Evolutionary conservation across 2,888 invertebrate species (phyloP).

Genomic region (Julus scandinavius): DNA sequence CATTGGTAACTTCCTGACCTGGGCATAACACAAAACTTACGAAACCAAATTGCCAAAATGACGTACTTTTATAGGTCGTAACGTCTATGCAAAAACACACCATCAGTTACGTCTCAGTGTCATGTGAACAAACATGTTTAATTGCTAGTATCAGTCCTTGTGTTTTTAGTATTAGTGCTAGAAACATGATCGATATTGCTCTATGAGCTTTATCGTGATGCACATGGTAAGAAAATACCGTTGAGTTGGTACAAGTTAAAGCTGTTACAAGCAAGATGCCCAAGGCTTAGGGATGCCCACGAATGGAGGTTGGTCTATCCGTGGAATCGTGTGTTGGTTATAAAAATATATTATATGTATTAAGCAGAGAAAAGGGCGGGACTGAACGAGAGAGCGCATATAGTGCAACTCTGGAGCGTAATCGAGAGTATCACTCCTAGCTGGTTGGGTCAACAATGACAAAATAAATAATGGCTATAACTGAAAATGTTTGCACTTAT

Average conservation of each 20-base stretch:
- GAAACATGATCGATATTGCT: neutral
- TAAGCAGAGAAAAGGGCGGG: constrained; percentile 31
- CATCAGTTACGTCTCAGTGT: no score
- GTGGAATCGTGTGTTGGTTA: constrained; percentile 22
- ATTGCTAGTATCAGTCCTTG: neutral
- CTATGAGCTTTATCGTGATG: neutral
- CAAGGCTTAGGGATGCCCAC: neutral
- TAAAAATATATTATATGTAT: constrained; percentile 42
- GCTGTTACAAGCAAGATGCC: neutral
- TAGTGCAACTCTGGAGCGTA: constrained; percentile 1
- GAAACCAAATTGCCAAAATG: neutral
- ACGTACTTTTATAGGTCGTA: no score
- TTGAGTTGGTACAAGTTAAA: neutral
- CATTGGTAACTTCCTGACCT: neutral
- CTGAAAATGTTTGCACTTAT: constrained; percentile 42
- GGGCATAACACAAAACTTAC: neutral
- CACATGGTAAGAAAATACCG: neutral
- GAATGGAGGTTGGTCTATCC: neutral
- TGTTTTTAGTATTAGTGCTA: neutral
- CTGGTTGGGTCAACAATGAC: constrained; percentile 38
- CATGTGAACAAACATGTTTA: no score
- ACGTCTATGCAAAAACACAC: no score
- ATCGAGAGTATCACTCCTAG: constrained; percentile 35
- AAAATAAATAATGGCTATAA: constrained; percentile 42
- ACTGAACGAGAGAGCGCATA: constrained; percentile 7